Evolutionary conservation across 1,140 invertebrate species (phyloP), one percentile per base, ranked within the genome.

Genomic region (Druon quercuslanigerum): DNA sequence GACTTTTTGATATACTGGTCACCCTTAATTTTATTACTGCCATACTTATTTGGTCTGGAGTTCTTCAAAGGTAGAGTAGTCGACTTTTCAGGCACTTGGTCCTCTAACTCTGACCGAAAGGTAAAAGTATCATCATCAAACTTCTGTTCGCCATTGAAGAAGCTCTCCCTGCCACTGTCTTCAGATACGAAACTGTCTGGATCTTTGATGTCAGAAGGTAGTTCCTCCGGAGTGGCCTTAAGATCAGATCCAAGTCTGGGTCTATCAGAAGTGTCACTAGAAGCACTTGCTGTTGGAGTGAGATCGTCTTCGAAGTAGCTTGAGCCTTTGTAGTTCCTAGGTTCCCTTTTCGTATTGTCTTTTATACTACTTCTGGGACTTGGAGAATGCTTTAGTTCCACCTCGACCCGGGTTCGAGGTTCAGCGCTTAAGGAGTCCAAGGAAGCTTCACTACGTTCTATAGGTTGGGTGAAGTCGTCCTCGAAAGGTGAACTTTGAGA

Each of bases 1-100:
- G 96, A 97, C 88, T 97, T 97, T 83, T 95, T 95, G 20, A 96
- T 94, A 75, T 95, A 92, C 70, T 93, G 92, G 78, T 87, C 85
- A 51, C 83, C 83, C 3, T 84, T 86, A 11, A 82, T 82, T 51
- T 85, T 87, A 50, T 87, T 84, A 13, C 79, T 87, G 13, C 82
- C 74, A 72, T 90, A 90, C 46, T 90, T 91, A 71, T 88, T 86
- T 71, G 88, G 87, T 51, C 88, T 87, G 5, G 88, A 89, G 73
- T 77, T 90, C 78, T 90, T 91, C n/a, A 91, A 76, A 6, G 88
- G 83, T 16, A 92, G 79, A 40, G 85, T 87, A 9, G 89, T 85
- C 16, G 83, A 78, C 5, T 84, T 81, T 6, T 91, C 90, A 51
- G 87, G 85, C 74, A 90, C 87, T 74, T 86, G 87, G 74, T 91